phyloP scores from a whole-genome alignment of 2,113 vertebrate species.

The Xenus cinereus region DNA sequence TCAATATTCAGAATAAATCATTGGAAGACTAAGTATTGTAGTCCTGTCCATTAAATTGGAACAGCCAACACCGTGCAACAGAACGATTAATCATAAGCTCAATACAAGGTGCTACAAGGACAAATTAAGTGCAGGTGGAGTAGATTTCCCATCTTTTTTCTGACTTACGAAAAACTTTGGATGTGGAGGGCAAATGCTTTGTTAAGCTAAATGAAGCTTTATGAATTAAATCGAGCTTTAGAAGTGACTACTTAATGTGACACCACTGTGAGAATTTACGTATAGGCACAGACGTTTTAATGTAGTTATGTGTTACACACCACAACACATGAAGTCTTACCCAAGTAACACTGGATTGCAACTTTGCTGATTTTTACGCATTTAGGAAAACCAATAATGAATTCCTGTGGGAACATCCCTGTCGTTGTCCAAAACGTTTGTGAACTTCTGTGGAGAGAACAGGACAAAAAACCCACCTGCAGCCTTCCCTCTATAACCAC shows the following conservation, averaged over 20 bases:
- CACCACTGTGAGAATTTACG: background rate
- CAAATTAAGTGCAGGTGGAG: background rate
- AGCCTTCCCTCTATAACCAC: rapidly evolving
- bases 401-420: conserved; percentile 94
- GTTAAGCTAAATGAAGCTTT: background rate
- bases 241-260: background rate
- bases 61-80: background rate
- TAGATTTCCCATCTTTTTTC: background rate
- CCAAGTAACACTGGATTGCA: conserved; percentile 84
- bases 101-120: background rate
- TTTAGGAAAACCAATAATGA: conserved; percentile 85
- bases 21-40: background rate
- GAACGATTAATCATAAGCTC: background rate
- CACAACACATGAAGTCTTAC: conserved; percentile 63
- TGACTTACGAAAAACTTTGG: background rate
- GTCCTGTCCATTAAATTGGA: background rate
- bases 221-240: background rate
- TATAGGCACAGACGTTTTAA: background rate
- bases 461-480: background rate
- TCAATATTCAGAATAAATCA: background rate
- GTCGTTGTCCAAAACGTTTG: conserved; percentile 93
- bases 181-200: rapidly evolving
- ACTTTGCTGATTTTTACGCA: conserved; percentile 78
- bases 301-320: background rate
- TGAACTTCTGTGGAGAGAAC: conserved; percentile 73